Base-by-base conservation (phyloP, 2,113 vertebrate species). In the Athene noctua region DNA sequence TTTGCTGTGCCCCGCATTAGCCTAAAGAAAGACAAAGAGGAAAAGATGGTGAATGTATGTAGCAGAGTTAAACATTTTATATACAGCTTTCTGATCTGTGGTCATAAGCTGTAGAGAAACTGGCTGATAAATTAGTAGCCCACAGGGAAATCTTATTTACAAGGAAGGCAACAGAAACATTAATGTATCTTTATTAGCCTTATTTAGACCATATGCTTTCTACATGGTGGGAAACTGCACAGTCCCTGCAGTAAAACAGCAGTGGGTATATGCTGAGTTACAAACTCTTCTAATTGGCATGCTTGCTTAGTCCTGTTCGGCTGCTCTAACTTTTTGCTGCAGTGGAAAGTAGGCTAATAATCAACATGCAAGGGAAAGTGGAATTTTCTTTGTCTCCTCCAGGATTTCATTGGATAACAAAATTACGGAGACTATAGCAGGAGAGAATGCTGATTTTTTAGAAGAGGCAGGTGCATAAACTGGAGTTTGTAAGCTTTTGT, bases 111-210 rank as follows among this genome's bases (percentile, higher is more conserved):
- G 70, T 2, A 66, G 75, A 86, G 72, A 88, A 86, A 61, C 77
- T 6, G 70, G n/a, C 80, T 96, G 80, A 94, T 79, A 80, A 89
- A 94, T 91, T 65, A 38, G 92, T 30, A 63, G 74, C 89, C 89
- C 79, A 59, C 71, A 32, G 94, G 89, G 94, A 95, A 94, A 85
- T 73, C 73, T 95, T 93, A 95, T 92, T 96, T 95, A 95, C 92
- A 95, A 92, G 95, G 93, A 94, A 96, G 74, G 92, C 78, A 95
- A 87, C 27, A 91, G 94, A 92, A 97, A 82, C 89, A 73, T 94
- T 71, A 62, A 59, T 61, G 84, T 65, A 7, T 92, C 88, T 94
- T 81, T 87, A 94, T 91, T 84, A 89, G 84, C 66, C 71, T 79
- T 94, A 65, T 77, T 95, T 84, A 49, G 88, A 34, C 91, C 86